Evolutionary conservation across 2,113 vertebrate species (phyloP).

Genomic region (Monarcha castaneiventris): DNA sequence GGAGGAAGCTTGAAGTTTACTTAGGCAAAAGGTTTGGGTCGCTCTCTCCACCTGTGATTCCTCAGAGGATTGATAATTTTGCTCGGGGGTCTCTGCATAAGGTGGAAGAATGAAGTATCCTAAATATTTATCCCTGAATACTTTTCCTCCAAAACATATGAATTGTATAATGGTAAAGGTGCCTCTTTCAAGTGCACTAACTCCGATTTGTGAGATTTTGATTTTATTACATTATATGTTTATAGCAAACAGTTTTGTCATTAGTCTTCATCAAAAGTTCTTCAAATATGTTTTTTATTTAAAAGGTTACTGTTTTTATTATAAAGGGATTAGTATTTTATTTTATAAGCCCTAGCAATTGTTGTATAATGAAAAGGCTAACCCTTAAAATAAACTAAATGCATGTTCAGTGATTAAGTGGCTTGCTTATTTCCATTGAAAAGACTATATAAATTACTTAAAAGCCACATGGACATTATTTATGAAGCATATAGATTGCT

Average conservation of each 20-base stretch:
- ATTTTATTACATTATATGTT: background rate
- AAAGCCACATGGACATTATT: slow-evolving; percentile 10
- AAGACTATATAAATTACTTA: slow-evolving; percentile 61
- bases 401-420: slow-evolving; percentile 43
- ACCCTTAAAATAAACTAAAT: slow-evolving; percentile 52
- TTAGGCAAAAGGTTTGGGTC: background rate
- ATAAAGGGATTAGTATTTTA: slow-evolving; percentile 40
- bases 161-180: background rate
- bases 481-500: slow-evolving; percentile 52
- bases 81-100: fast-evolving
- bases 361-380: slow-evolving; percentile 22
- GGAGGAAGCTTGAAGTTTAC: background rate
- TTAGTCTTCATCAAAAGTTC: background rate
- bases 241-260: background rate
- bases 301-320: slow-evolving; percentile 14
- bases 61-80: background rate
- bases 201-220: background rate
- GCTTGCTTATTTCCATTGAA: slow-evolving; percentile 20
- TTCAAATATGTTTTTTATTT: slow-evolving; percentile 14
- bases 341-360: slow-evolving; percentile 50
- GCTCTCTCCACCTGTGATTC: background rate
- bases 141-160: background rate
- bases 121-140: background rate
- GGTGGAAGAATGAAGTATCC: background rate
- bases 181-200: background rate